phyloP scores from a whole-genome alignment of 2,797 vertebrate species.

The Rhincodon typus region DNA sequence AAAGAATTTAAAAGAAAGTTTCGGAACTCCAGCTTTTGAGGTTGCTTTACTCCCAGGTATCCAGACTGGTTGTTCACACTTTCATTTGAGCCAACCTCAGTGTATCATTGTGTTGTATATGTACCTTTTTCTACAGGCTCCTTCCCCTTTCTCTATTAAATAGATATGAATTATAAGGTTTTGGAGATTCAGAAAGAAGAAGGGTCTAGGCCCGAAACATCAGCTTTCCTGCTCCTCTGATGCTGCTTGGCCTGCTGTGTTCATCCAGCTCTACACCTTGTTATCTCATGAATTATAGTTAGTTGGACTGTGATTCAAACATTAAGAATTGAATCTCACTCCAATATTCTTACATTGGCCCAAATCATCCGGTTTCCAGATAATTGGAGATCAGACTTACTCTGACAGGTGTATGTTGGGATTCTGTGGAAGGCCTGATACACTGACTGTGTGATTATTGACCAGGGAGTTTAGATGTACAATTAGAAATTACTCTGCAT shows the following conservation, averaged over 20 bases:
- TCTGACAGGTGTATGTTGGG: too few relatives aligned
- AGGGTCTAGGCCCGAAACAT: too few relatives aligned
- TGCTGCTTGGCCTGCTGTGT: too few relatives aligned
- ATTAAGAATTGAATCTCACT: not conserved
- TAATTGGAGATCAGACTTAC: too few relatives aligned
- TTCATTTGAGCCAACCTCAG: not conserved
- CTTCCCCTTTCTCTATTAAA: not conserved
- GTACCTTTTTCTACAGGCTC: not conserved
- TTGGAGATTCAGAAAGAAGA: too few relatives aligned
- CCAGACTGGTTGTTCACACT: not conserved
- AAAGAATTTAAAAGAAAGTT: not conserved
- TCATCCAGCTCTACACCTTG: too few relatives aligned
- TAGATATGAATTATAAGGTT: not conserved
- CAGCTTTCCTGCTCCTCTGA: too few relatives aligned
- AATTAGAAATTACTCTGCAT: too few relatives aligned
- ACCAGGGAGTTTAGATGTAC: too few relatives aligned
- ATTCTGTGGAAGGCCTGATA: too few relatives aligned
- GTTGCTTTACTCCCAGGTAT: not conserved
- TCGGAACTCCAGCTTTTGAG: not conserved
- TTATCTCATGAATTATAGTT: not conserved
- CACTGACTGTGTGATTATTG: too few relatives aligned
- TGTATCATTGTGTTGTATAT: not conserved
- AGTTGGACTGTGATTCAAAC: not conserved
- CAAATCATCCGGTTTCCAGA: too few relatives aligned
- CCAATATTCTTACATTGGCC: not conserved